Base-by-base conservation (phyloP, 2,888 invertebrate species). In the Lottia gigantea region DNA sequence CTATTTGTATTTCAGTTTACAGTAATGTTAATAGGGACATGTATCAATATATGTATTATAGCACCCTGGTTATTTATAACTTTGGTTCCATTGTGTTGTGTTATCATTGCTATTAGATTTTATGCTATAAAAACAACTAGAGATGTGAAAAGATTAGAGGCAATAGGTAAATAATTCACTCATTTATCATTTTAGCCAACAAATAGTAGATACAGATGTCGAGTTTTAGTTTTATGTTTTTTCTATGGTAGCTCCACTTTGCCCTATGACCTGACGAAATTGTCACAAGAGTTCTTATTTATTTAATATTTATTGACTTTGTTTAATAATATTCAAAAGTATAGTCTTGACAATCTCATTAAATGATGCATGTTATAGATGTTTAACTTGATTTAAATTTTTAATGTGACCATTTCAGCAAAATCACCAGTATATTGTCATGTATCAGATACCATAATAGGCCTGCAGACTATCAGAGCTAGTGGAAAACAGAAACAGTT, bases 351-450 rank as follows among this genome's bases (percentile, higher is more conserved):
- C n/a, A n/a, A n/a, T n/a, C n/a, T n/a, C n/a, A n/a, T 19, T 23
- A n/a, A 65, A n/a, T 15, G 23, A 4, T 2, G 6, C n/a, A 1
- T 19, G 16, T 45, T 15, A 40, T 4, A 6, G 46, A 4, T 46
- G n/a, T 66, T 66, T 19, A 46, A 11, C 11, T 66, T n/a, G 31
- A 66, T n/a, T 46, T 6, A 31, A 6, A 19, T 6, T 19, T 31
- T 14, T 3, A 31, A 8, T 70, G 66, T 70, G 62, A 63, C 62
- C 45, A 26, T 81, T 79, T n/a, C 89, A 95, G 95, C 94, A 75
- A 93, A 96, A 74, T 96, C 95, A 81, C 97, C 97, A 0, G 94
- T 98, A 23, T 97, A 96, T 90, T 94, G 94, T 1, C 96, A 97
- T 85, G 89, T 97, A 82, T 94, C 93, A 81, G 94, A 96, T 26